A percentile compares a stretch with the other conserved stretches of the same genome.
Conservation (phyloP, 2,888 invertebrate species). For the Ligdia adustata region DNA sequence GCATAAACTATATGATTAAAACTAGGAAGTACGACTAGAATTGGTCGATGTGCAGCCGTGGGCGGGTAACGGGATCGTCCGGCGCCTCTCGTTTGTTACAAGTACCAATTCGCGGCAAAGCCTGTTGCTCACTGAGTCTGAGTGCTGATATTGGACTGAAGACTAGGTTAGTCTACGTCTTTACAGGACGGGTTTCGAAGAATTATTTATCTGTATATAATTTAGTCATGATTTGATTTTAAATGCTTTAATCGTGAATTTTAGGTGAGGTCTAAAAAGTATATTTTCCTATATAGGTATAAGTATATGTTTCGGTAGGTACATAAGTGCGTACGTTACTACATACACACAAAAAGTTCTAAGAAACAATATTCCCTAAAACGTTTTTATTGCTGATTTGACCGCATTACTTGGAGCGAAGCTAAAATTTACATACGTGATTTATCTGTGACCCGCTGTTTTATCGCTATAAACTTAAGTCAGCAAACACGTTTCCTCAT, state of each 20-base stretch:
- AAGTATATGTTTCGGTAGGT: no score
- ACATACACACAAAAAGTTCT: no score
- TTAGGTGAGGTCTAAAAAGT: no score
- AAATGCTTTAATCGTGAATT: no score
- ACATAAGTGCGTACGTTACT: no score
- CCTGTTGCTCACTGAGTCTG: conserved; percentile 10
- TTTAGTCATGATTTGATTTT: no score
- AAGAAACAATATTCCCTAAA: no score
- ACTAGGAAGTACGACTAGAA: conserved; percentile 48
- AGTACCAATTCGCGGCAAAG: conserved; percentile 30
- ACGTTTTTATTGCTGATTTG: no score
- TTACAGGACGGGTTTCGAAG: no score
- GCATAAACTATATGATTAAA: conserved; percentile 37
- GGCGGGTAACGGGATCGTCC: conserved; percentile 69
- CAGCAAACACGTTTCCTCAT: conserved; percentile 21
- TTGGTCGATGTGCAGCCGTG: conserved; percentile 54
- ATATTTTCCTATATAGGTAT: no score
- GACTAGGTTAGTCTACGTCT: no score
- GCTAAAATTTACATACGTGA: conserved; percentile 13
- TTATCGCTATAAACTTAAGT: conserved; percentile 11
- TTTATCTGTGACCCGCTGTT: conserved; percentile 12
- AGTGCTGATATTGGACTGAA: conserved; percentile 36
- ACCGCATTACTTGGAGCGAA: conserved; percentile 13
- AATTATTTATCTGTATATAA: no score
- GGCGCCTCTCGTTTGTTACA: conserved; percentile 49